Evolutionary conservation across 1,140 invertebrate genomes (phyloP).

Genomic region (Lordiphosa stackelbergi): DNA sequence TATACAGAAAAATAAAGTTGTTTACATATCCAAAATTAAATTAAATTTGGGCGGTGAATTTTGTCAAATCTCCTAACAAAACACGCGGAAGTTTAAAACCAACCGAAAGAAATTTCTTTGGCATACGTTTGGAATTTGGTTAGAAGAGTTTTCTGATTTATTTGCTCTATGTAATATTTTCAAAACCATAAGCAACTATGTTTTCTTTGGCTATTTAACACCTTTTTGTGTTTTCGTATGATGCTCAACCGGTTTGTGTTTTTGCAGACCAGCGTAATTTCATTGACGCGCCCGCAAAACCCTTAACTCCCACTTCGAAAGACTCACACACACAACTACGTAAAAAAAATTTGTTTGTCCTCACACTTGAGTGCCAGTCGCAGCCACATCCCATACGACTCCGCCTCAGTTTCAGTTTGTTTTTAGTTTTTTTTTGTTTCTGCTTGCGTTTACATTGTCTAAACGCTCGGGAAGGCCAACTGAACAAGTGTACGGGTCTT

Average conservation of each 20-base stretch:
- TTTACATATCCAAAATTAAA: no score
- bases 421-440: slow-evolving; percentile 57
- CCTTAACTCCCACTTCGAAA: slow-evolving; percentile 3
- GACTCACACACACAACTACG: slow-evolving; percentile 11
- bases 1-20: no score
- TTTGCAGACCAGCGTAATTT: slow-evolving; percentile 47
- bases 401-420: slow-evolving; percentile 57
- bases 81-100: no score
- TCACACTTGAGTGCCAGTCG: slow-evolving; percentile 54
- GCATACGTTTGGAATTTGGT: no score
- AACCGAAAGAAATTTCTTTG: no score
- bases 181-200: no score
- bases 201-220: no score
- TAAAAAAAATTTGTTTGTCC: slow-evolving; percentile 60
- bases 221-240: slow-evolving; percentile 22
- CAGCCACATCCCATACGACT: slow-evolving; percentile 22
- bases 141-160: no score
- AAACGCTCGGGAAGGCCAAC: slow-evolving; percentile 59
- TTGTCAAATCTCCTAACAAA: no score
- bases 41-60: no score
- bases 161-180: no score
- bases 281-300: slow-evolving; percentile 61
- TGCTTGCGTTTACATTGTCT: slow-evolving; percentile 69
- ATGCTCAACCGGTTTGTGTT: slow-evolving; percentile 23
- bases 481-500: slow-evolving; percentile 49